phyloP scores from a whole-genome alignment of 2,113 vertebrate genomes.

The Siphamia tubifer region DNA sequence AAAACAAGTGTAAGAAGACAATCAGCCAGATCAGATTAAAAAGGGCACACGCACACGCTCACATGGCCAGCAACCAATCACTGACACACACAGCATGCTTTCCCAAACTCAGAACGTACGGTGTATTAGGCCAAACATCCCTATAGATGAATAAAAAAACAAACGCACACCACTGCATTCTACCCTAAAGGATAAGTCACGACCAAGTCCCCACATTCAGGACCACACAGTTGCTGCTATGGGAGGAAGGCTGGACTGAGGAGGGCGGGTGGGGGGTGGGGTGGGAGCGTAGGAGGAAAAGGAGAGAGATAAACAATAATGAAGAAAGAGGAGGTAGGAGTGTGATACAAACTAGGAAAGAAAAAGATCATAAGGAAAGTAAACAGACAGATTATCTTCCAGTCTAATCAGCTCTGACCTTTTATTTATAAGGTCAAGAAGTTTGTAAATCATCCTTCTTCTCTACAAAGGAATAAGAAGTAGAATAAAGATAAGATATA shows the following conservation, averaged over 20 bases:
- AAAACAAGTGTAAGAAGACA: slow-evolving; percentile 59
- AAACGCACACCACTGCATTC: slow-evolving; percentile 79
- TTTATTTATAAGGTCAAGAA: too few relatives aligned
- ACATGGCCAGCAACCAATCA: slow-evolving; percentile 63
- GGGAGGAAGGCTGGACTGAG: slow-evolving; percentile 47
- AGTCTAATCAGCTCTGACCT: too few relatives aligned
- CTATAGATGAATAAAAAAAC: slow-evolving; percentile 23
- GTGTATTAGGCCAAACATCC: slow-evolving; percentile 65
- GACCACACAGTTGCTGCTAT: slow-evolving; percentile 75
- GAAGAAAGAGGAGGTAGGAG: neutral
- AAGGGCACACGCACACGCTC: slow-evolving; percentile 38
- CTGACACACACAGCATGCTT: slow-evolving; percentile 72
- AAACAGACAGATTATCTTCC: too few relatives aligned
- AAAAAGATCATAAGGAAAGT: neutral
- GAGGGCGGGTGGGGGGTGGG: neutral
- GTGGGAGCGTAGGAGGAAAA: neutral
- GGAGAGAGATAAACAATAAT: neutral
- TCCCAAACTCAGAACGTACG: slow-evolving; percentile 56
- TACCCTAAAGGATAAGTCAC: slow-evolving; percentile 78
- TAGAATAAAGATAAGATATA: neutral
- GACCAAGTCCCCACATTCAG: slow-evolving; percentile 77
- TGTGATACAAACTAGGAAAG: neutral
- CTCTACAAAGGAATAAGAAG: too few relatives aligned
- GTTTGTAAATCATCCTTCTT: too few relatives aligned
- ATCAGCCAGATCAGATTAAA: slow-evolving; percentile 72